Evolutionary conservation across 2,888 invertebrate species (phyloP), one percentile per base, ranked within the genome.

Genomic region (Muscina levida): DNA sequence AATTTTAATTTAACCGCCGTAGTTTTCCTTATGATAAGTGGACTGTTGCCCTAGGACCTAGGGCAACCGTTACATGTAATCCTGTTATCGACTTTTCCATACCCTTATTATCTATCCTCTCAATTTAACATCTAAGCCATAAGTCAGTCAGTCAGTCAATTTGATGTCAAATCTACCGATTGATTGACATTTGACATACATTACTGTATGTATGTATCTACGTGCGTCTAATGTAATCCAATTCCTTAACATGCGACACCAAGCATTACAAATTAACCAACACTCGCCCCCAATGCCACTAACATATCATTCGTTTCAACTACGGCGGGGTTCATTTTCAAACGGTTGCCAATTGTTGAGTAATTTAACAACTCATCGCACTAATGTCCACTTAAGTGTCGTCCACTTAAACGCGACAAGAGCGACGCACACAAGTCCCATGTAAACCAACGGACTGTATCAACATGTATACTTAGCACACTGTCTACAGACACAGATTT

Each of bases 401-500:
- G n/a, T n/a, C n/a, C n/a, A n/a, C 74, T 79, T 66, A 59, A 51
- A 67, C 71, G 59, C 67, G 71, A 51, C 53, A 62, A 42, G 22
- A 8, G 59, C 56, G 19, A 48, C 17, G 19, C 2, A n/a, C 10
- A 48, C 48, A 48, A 57, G 26, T 57, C 19, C 3, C 46, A 4
- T 8, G 44, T 17, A 15, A 15, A 51, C 3, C 24, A n/a, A 15
- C 5, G 39, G 10, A 57, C 15, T 31, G 37, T 10, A 39, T 39
- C 19, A 62, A 22, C 51, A 79, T 72, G 71, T 72, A 62, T 72
- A 62, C 62, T 79, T 53, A 53, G n/a, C n/a, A 53, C 42, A 42
- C 37, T 56, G 72, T 68, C 72, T 76, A 26, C 76, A 72, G 76
- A 79, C 76, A 76, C 19, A 3, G 19, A 67, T 65, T 56, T 76